These are phyloP conservation scores for Catalaphyllia jardinei DNA, from an alignment of 64 coral and sea anemone genomes.

Conservation along the genomic window DNA sequence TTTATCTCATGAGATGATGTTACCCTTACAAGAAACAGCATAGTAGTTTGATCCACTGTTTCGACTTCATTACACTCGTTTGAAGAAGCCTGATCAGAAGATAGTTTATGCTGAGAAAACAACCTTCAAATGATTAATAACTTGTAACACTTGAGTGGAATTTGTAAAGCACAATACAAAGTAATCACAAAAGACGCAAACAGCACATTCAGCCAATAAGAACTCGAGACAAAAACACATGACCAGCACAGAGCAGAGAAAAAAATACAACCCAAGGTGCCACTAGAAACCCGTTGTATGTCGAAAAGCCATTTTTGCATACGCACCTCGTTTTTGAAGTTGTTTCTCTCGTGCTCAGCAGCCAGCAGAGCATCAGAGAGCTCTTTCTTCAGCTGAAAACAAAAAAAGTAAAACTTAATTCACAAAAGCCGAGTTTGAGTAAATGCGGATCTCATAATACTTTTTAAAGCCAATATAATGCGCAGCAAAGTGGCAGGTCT, in stretches of 20 bases:
- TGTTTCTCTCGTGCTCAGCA: constrained; percentile 85
- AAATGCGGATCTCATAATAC: too few relatives aligned
- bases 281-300: too few relatives aligned
- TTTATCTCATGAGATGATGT: background rate
- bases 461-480: too few relatives aligned
- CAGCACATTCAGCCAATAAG: too few relatives aligned
- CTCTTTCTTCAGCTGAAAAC: constrained; percentile 74
- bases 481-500: too few relatives aligned
- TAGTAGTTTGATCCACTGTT: constrained; percentile 29
- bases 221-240: too few relatives aligned
- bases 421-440: too few relatives aligned
- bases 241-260: too few relatives aligned
- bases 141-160: background rate
- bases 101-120: background rate
- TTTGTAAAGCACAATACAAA: too few relatives aligned
- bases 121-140: background rate
- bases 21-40: constrained; percentile 29
- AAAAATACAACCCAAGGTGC: too few relatives aligned
- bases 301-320: background rate
- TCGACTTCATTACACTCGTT: background rate
- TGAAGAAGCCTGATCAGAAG: constrained; percentile 19
- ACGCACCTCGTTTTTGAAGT: constrained; percentile 61
- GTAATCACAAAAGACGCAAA: too few relatives aligned
- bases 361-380: constrained; percentile 61
- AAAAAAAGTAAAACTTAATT: background rate